A percentile compares a stretch with the other conserved stretches of the same genome.
Conservation (phyloP, 1,140 invertebrate genomes). For the Aphidius ervi region DNA sequence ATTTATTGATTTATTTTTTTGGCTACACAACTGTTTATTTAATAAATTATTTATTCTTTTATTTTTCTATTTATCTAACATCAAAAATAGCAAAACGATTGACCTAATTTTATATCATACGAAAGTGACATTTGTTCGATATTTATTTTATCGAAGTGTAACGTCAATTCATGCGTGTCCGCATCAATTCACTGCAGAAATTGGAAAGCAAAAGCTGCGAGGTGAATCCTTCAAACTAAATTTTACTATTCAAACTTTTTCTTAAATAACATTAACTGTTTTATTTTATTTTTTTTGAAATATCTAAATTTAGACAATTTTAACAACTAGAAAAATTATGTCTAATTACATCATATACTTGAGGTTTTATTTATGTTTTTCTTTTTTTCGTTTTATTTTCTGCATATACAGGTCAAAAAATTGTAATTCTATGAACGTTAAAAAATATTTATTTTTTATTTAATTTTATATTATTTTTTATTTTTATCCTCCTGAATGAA, state of each 20-base stretch:
- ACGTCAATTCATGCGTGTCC: constrained; percentile 13
- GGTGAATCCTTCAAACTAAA: constrained; percentile 2
- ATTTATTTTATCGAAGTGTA: constrained; percentile 12
- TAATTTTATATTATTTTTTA: no score
- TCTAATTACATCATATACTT: no score
- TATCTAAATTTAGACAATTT: no score
- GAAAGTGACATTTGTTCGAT: constrained; percentile 18
- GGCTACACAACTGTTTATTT: no score
- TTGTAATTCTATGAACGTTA: no score
- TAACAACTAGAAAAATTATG: no score
- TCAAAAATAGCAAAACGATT: background rate
- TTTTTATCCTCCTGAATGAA: no score
- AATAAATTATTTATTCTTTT: background rate
- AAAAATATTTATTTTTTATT: no score
- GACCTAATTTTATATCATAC: constrained; percentile 12
- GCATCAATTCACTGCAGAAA: constrained; percentile 8
- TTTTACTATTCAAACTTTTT: background rate
- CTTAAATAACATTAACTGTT: background rate
- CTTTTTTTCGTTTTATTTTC: no score
- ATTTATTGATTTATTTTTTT: no score
- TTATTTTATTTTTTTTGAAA: constrained; percentile 2
- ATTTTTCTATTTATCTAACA: background rate
- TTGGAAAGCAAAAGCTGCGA: constrained; percentile 1
- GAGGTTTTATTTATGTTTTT: no score
- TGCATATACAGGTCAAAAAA: no score